A percentile compares a stretch with the other conserved stretches of the same genome.
Conservation (phyloP, 2,888 invertebrate genomes). For the Linnaemya tessellans region DNA sequence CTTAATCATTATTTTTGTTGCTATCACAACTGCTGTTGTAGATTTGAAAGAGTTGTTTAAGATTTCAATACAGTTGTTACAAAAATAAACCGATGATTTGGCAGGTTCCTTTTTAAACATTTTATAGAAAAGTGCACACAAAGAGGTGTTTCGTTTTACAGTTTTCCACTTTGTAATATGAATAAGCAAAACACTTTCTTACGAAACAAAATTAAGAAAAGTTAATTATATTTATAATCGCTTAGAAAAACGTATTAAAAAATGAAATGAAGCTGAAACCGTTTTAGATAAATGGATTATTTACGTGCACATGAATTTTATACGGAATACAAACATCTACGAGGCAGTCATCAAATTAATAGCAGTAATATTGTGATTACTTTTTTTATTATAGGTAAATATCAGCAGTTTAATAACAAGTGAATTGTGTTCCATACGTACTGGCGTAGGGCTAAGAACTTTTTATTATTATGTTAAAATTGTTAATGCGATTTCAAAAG, state of each 20-base stretch:
- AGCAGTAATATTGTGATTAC: background rate
- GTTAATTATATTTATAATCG: conserved; percentile 48
- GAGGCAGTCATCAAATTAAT: background rate
- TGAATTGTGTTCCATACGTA: background rate
- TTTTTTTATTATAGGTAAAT: background rate
- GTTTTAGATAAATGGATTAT: conserved; percentile 44
- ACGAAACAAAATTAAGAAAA: conserved; percentile 15
- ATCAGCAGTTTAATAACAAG: background rate
- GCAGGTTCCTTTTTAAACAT: conserved; percentile 38
- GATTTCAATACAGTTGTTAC: conserved; percentile 20
- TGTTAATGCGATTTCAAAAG: too few species aligned
- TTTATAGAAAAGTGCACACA: conserved; percentile 35
- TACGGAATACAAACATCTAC: background rate
- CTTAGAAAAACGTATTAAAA: conserved; percentile 5
- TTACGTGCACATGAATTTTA: conserved; percentile 10
- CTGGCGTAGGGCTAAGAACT: too few species aligned
- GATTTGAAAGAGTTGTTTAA: conserved; percentile 37
- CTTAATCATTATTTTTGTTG: conserved; percentile 20
- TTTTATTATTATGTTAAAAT: too few species aligned
- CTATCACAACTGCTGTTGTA: conserved; percentile 1
- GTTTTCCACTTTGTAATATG: background rate
- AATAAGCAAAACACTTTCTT: conserved; percentile 23
- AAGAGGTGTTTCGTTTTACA: conserved; percentile 44
- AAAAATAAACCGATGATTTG: conserved; percentile 55
- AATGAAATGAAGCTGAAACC: conserved; percentile 44